Conservation (phyloP, 2,888 invertebrate species). For the Torymus texanus region DNA sequence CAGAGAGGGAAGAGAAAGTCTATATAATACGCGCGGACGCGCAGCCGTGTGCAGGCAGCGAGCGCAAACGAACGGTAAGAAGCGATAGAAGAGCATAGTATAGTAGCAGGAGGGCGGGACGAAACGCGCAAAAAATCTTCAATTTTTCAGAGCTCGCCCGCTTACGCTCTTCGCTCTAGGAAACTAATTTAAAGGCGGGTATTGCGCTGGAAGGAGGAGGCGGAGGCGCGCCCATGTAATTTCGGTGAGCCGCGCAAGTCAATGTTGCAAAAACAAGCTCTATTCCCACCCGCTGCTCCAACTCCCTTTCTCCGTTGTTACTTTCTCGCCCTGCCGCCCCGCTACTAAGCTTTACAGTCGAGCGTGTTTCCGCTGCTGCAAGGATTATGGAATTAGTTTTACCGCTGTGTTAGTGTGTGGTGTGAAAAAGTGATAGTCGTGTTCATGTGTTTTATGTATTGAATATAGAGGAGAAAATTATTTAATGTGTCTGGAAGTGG, state of each 20-base stretch:
- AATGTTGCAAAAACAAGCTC: constrained; percentile 7
- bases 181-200: constrained; percentile 40
- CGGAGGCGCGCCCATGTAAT: constrained; percentile 26
- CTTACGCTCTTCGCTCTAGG: neutral
- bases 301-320: neutral
- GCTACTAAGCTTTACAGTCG: neutral
- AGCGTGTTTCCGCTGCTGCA: too few relatives aligned
- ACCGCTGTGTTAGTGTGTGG: too few relatives aligned
- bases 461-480: too few relatives aligned
- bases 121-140: constrained; percentile 7
- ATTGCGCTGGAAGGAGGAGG: neutral
- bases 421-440: too few relatives aligned
- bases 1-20: neutral
- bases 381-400: too few relatives aligned
- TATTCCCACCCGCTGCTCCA: neutral
- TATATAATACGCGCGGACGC: too few relatives aligned
- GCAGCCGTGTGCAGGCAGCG: neutral
- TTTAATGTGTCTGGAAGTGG: too few relatives aligned
- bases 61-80: constrained; percentile 1
- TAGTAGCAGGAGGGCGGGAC: neutral
- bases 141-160: constrained; percentile 17
- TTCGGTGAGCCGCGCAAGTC: constrained; percentile 9
- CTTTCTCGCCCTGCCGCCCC: neutral
- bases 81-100: neutral
- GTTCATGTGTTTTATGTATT: too few relatives aligned